Evolutionary conservation across 2,113 vertebrate species (phyloP), one percentile per base, ranked within the genome.

Genomic region (Strigops habroptila): DNA sequence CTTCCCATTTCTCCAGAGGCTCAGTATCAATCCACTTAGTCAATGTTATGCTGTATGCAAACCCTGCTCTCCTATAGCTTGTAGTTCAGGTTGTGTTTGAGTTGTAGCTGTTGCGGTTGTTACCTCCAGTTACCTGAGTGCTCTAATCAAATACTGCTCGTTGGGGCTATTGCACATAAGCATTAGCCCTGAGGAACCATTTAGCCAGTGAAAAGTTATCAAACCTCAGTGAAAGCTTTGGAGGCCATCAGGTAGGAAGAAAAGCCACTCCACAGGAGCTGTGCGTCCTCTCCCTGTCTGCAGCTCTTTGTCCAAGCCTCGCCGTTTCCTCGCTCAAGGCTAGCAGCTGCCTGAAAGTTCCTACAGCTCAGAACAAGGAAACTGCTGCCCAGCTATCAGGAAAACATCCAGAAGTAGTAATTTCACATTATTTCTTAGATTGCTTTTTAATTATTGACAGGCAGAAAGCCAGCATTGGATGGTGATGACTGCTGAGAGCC

Each of bases 401-500:
- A 94, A 93, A 93, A 12, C 85, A 90, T 80, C 62, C 68, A 96
- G 65, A 93, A 88, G 25, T 60, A 70, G 82, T 68, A 74, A 88
- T 90, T 92, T 77, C 79, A 35, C 57, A 62, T 82, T 95, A 94
- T 96, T 96, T 93, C 52, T 93, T 74, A 84, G 90, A 91, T 52
- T 92, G 60, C 53, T 49, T 92, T 96, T 91, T 96, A 96, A 92
- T 94, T 96, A 86, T 74, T 76, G 86, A 63, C 49, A 81, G 75
- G 78, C 64, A 79, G 21, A 2, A 51, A 85, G 69, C 76, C 77
- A 86, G 82, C 25, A 18, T 3, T 82, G 41, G 52, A 41, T 64
- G 69, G 39, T 12, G 10, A 11, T 48, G 65, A 27, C 52, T 78
- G 73, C 77, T 2, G 44, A 83, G 70, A 83, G 69, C 85, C 73